Evolutionary conservation across 2,797 vertebrate species (phyloP), one percentile per base, ranked within the genome.

Genomic region (Parauchenoglanis punctatus): DNA sequence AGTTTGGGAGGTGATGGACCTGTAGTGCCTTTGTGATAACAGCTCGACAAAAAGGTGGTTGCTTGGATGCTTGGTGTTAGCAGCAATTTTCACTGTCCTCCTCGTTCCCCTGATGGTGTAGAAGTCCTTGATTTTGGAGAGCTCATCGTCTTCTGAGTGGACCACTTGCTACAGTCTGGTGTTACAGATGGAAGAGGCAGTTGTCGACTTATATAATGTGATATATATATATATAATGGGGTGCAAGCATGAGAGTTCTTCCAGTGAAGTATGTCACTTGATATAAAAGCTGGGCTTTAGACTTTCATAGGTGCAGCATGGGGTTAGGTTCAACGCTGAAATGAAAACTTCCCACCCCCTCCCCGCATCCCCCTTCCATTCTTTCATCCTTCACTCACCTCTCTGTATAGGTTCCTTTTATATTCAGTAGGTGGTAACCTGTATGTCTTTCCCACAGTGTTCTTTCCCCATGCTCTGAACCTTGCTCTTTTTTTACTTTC

Each of bases 251-350:
- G 35, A 81, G 56, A 61, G 35, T 61, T 81, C 46, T 35, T 92
- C 91, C 93, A 93, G 92, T 92, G 93, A 95, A 94, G 94, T 59
- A 10, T 44, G 58, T 61, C 94, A 94, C 93, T 93, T 94, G 94
- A 93, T 89, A 90, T 93, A 93, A 93, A 89, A 31, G 52, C 75
- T 31, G 28, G 52, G 75, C n/a, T 77, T 77, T 17, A 31, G 75
- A 54, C 65, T 58, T 92, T 91, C 92, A 80, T 65, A 25, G 88
- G 46, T 85, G 6, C 77, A 77, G 86, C 61, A 63, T 83, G 78
- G 88, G 86, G 75, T 76, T 72, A 44, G 40, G 17, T 0, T 84
- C 58, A 23, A 82, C 87, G 85, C 89, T 56, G 15, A 86, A 81
- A 63, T 81, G 44, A 68, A 78, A 85, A 88, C 77, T 77, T 87